A percentile compares a stretch with the other conserved stretches of the same genome.
Evolutionary conservation across 2,113 vertebrate species (phyloP).

Genomic region (Synchiropus splendidus): DNA sequence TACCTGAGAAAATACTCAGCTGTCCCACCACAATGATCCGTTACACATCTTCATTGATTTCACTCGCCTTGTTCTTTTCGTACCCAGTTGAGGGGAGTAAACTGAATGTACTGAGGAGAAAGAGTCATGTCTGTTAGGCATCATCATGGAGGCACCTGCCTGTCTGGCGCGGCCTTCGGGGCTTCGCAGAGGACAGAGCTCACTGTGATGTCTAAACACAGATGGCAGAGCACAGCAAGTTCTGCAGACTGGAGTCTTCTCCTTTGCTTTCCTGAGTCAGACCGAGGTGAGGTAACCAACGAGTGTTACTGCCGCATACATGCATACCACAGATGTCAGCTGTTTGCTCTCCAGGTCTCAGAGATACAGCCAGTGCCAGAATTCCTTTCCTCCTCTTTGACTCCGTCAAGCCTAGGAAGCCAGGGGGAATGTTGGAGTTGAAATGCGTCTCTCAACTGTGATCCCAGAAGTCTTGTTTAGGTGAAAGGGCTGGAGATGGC

Average conservation of each 20-base stretch:
- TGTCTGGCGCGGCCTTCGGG: slow-evolving; percentile 9
- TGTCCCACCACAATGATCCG: neutral
- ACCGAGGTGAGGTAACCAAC: neutral
- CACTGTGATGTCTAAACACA: slow-evolving; percentile 36
- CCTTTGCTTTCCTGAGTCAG: too few species aligned
- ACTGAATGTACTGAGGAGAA: too few species aligned
- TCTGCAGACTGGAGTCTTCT: slow-evolving; percentile 40
- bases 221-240: slow-evolving; percentile 31
- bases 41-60: too few species aligned
- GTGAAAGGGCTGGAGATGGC: too few species aligned
- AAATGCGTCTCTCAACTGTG: too few species aligned
- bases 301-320: slow-evolving; percentile 7
- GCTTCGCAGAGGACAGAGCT: slow-evolving; percentile 16
- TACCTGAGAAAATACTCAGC: neutral
- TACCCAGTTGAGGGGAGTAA: neutral
- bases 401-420: too few species aligned
- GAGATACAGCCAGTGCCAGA: slow-evolving; percentile 20
- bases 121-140: too few species aligned
- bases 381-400: neutral
- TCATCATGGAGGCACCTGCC: slow-evolving; percentile 1
- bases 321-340: slow-evolving; percentile 47
- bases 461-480: too few species aligned
- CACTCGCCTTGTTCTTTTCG: too few species aligned
- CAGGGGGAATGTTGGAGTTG: neutral
- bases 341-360: slow-evolving; percentile 36